Conservation (phyloP, 2,888 invertebrate species). For the Psylliodes chrysocephalus region DNA sequence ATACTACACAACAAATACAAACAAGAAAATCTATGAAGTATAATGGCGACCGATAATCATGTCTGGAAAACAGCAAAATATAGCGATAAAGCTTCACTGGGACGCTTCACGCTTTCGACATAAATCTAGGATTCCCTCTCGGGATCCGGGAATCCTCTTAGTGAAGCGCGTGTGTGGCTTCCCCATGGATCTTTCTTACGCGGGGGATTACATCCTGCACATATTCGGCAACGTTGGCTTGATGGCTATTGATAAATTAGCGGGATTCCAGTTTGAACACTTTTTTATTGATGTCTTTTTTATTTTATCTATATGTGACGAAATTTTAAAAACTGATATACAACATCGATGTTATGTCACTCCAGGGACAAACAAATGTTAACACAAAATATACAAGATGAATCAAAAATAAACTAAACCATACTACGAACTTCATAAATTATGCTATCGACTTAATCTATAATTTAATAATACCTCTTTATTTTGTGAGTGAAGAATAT, state of each 20-base stretch:
- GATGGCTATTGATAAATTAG: conserved; percentile 55
- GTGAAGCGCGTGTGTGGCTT: conserved; percentile 57
- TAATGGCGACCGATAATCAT: conserved; percentile 51
- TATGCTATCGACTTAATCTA: too few species aligned
- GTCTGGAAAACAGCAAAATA: conserved; percentile 59
- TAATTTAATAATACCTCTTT: too few species aligned
- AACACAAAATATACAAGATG: too few species aligned
- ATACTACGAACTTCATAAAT: too few species aligned
- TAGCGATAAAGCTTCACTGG: conserved; percentile 60
- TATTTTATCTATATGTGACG: background rate
- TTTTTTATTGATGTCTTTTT: conserved; percentile 13
- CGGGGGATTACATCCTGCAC: conserved; percentile 53
- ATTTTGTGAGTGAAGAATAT: too few species aligned
- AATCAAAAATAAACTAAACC: too few species aligned
- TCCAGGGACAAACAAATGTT: too few species aligned
- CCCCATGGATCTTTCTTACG: conserved; percentile 58
- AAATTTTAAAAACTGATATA: background rate
- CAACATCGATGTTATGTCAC: background rate
- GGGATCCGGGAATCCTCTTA: conserved; percentile 61
- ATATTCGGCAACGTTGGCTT: conserved; percentile 45
- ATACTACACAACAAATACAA: conserved; percentile 9
- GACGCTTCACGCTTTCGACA: conserved; percentile 61
- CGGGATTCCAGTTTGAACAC: conserved; percentile 39
- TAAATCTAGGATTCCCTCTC: conserved; percentile 60
- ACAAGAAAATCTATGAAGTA: conserved; percentile 44